A percentile compares a stretch with the other conserved stretches of the same genome.
Conservation (phyloP, 2,113 vertebrate genomes). For the Narcine bancroftii region DNA sequence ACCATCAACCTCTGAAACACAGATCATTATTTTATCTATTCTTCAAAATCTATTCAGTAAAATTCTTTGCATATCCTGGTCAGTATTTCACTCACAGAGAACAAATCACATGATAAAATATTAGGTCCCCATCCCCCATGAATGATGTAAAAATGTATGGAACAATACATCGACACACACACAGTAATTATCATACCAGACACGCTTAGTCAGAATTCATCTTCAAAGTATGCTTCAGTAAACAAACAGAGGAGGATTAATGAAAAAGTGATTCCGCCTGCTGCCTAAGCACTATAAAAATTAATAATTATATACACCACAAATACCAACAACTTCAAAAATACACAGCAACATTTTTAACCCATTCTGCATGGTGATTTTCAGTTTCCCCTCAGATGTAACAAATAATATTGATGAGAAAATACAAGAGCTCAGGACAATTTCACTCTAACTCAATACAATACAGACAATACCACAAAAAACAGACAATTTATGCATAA, state of each 20-base stretch:
- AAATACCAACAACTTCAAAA: constrained; percentile 21
- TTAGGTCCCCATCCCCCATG: constrained; percentile 11
- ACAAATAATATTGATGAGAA: background rate
- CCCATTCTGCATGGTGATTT: background rate
- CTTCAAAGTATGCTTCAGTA: constrained; percentile 38
- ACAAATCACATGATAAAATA: background rate
- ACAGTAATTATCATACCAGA: constrained; percentile 36
- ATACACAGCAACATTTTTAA: constrained; percentile 21
- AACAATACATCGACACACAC: constrained; percentile 37
- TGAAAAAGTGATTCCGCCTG: constrained; percentile 36
- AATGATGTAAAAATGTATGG: constrained; percentile 37
- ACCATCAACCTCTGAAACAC: background rate
- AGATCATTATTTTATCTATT: background rate
- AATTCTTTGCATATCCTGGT: background rate
- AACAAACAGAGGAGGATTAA: constrained; percentile 36
- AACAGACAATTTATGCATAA: background rate
- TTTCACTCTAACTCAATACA: background rate
- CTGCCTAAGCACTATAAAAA: constrained; percentile 35
- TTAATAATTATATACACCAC: constrained; percentile 27
- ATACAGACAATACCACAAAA: too few species aligned
- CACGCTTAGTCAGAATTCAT: constrained; percentile 38
- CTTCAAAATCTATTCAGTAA: constrained; percentile 11
- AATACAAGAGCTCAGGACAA: background rate
- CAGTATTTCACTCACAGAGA: background rate
- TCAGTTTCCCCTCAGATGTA: constrained; percentile 19